Evolutionary conservation across 2,113 vertebrate species (phyloP), one percentile per base, ranked within the genome.

Genomic region (Salminus brasiliensis): DNA sequence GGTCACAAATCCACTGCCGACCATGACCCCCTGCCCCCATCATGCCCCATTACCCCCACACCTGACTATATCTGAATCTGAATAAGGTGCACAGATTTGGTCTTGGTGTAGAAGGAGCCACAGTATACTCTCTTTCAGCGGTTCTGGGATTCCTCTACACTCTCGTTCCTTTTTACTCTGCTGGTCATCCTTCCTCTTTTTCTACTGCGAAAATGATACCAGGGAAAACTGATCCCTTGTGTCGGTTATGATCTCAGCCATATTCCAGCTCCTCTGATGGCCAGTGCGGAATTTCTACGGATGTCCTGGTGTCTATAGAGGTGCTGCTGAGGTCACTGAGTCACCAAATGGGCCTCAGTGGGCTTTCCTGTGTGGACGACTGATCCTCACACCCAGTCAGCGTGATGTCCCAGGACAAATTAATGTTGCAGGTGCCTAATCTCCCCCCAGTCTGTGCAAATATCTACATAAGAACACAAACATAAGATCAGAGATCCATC

Each of bases 391-490:
- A 16, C 47, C 71, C 59, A 66, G 66, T 45, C 60, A 73, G 32
- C 47, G 15, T 43, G 59, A 15, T 2, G 41, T 67, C 76, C 80
- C 57, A 13, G 39, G 55, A 66, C 68, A 62, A 76, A 79, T 81
- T 36, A 82, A 49, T 72, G 74, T 79, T 34, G 47, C 76, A 76
- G 72, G 55, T 80, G 80, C 62, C 39, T 76, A 66, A 82, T 76
- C 80, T 36, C 68, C 9, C 60, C 60, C 10, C 32, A 23, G 53
- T 76, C 74, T 67, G 45, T 15, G 12, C 21, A 76, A 75, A 79
- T 49, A 74, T 68, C 66, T 52, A 49, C 12, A 15, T 32, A 78
- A 23, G 29, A 75, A 75, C 72, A 49, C 23, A 65, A 78, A 71
- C 43, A 47, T 25, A 32, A 60, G 72, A 66, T 70, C 72, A 43